Percentiles rank a stretch among this genome's conserved stretches.
Evolutionary conservation across 53 echinoderm and acorn worm genomes (phyloP).

Genomic region (Echinometra lucunter): DNA sequence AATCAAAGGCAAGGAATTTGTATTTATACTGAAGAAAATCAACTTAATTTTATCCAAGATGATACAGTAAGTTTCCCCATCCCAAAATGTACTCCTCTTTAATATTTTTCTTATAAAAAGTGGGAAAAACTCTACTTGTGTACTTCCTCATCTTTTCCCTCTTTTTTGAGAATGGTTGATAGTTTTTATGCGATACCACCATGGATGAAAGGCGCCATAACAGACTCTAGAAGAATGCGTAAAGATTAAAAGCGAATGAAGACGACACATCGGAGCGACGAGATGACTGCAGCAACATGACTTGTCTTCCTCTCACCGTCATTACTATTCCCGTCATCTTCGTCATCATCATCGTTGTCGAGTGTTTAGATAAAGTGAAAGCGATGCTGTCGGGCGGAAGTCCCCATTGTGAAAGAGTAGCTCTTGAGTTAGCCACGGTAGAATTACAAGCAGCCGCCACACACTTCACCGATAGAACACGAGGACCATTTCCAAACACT

Average conservation of each 20-base stretch:
- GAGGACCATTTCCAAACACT: slow-evolving; percentile 33
- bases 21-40: too few relatives aligned
- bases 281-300: background rate
- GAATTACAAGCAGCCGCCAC: background rate
- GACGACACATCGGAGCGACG: background rate
- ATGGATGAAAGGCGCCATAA: background rate
- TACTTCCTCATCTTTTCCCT: background rate
- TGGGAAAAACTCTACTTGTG: too few relatives aligned
- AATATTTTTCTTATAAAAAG: background rate
- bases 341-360: slow-evolving; percentile 60
- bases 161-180: background rate
- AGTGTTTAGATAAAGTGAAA: slow-evolving; percentile 69
- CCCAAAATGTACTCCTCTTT: background rate
- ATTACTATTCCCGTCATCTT: slow-evolving; percentile 53
- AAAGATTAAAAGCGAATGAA: background rate
- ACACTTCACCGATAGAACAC: slow-evolving; percentile 25
- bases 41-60: too few relatives aligned
- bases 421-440: slow-evolving; percentile 27
- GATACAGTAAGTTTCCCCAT: too few relatives aligned
- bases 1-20: too few relatives aligned
- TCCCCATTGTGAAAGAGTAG: background rate
- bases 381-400: slow-evolving; percentile 54
- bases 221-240: background rate
- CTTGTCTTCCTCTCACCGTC: background rate
- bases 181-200: background rate